Percentiles rank a stretch among this genome's conserved stretches.
Evolutionary conservation across 1,140 invertebrate species (phyloP).

Genomic region (Berghia stephanieae): DNA sequence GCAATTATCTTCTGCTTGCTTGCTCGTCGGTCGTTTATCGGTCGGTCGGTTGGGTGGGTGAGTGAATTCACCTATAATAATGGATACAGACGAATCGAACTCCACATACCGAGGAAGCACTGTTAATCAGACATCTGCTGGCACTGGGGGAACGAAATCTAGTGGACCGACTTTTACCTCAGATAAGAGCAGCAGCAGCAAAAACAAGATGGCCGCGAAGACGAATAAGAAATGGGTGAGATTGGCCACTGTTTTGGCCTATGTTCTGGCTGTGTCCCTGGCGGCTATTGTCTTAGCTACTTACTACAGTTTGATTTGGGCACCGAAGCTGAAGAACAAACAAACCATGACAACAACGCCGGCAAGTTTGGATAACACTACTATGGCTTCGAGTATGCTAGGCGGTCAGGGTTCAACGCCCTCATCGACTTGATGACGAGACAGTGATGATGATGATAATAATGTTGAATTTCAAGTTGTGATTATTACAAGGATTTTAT

Average conservation of each 20-base stretch:
- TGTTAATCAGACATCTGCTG: no score
- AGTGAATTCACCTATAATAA: conserved; percentile 20
- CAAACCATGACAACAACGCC: background rate
- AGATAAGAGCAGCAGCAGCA: conserved; percentile 48
- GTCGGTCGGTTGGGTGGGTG: background rate
- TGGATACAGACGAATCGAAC: conserved; percentile 53
- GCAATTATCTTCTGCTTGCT: conserved; percentile 5
- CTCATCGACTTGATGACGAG: no score
- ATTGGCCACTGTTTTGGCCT: conserved; percentile 93
- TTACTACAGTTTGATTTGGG: conserved; percentile 96
- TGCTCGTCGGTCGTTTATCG: background rate
- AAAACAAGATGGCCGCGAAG: conserved; percentile 63
- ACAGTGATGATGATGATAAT: conserved; percentile 1
- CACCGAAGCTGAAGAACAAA: conserved; percentile 73
- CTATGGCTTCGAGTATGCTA: background rate
- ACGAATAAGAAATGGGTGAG: conserved; percentile 74
- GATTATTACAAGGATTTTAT: background rate
- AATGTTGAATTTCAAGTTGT: background rate
- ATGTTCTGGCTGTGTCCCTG: conserved; percentile 92
- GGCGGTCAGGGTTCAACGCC: background rate
- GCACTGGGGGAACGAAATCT: conserved; percentile 37
- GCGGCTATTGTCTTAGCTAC: conserved; percentile 93
- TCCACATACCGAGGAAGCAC: conserved; percentile 46
- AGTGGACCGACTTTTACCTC: conserved; percentile 55
- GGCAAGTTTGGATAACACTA: background rate